A percentile compares a stretch with the other conserved stretches of the same genome.
These are phyloP conservation scores for Rhinopomastus cyanomelas DNA, from an alignment of 2,113 vertebrate genomes.

Conservation along the genomic window DNA sequence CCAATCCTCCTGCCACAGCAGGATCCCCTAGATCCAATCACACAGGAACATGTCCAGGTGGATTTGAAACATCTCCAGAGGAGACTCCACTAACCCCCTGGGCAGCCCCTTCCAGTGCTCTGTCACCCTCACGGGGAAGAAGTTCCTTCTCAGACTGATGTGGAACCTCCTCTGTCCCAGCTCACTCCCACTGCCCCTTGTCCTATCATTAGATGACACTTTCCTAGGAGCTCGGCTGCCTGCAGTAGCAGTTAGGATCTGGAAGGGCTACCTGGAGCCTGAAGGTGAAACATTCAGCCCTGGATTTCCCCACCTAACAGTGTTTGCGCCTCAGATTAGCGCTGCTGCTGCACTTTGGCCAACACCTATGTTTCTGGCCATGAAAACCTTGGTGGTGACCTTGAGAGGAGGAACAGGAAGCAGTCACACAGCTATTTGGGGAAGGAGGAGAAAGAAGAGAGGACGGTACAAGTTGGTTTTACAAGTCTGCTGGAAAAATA, in stretches of 20 bases:
- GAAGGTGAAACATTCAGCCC: not conserved
- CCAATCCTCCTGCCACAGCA: no score
- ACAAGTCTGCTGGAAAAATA: not conserved
- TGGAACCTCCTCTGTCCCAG: no score
- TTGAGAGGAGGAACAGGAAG: not conserved
- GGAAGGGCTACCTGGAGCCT: not conserved
- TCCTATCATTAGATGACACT: no score
- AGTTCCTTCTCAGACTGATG: no score
- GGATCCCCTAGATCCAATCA: no score
- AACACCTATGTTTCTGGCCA: not conserved
- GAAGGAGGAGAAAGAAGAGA: not conserved
- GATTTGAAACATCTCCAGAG: no score
- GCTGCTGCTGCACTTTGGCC: not conserved
- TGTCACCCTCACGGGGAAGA: no score
- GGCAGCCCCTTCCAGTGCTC: no score
- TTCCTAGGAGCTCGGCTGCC: not conserved
- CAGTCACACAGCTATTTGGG: fast-evolving
- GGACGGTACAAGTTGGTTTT: not conserved
- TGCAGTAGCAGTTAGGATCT: not conserved
- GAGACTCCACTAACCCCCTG: no score
- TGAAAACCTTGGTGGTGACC: not conserved
- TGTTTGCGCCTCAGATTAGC: not conserved
- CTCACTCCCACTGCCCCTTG: no score
- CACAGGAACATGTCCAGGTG: no score
- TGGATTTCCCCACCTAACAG: not conserved